phyloP scores from a whole-genome alignment of 2,113 vertebrate genomes.

The Dicrurus megarhynchus region DNA sequence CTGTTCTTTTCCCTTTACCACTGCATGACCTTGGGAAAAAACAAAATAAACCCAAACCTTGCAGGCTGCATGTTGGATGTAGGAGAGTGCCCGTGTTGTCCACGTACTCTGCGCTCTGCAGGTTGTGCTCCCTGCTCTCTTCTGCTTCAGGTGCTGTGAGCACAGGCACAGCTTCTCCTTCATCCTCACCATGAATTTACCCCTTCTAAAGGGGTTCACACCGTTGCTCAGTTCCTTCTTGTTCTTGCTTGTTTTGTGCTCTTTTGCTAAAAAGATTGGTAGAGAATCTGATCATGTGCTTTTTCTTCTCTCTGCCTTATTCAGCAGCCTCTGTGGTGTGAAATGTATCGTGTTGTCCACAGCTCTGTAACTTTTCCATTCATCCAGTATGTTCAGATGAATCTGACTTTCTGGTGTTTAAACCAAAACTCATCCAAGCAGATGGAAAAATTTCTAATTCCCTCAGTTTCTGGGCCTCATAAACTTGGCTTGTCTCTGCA shows the following conservation, averaged over 20 bases:
- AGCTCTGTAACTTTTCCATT: neutral
- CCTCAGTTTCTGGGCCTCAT: neutral
- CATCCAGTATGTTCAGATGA: neutral
- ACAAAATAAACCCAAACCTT: neutral
- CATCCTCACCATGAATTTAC: neutral
- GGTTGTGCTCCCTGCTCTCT: neutral
- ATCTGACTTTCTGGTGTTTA: neutral
- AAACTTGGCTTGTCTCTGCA: neutral
- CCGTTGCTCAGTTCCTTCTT: neutral
- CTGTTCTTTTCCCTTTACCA: neutral
- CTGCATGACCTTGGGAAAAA: neutral
- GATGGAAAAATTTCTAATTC: constrained; percentile 29
- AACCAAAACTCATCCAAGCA: neutral
- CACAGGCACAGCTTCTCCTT: neutral
- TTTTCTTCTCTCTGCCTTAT: neutral
- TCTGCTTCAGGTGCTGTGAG: neutral
- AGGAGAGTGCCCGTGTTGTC: neutral
- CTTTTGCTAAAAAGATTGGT: neutral
- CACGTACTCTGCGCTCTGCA: accelerated
- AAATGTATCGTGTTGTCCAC: neutral
- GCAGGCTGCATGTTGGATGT: neutral
- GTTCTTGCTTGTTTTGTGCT: neutral
- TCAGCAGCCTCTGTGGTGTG: neutral
- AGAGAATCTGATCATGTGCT: neutral
- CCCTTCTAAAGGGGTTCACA: neutral